Percentiles rank a stretch among this genome's conserved stretches.
phyloP scores from a whole-genome alignment of 2,888 invertebrate genomes.

The Andrena dorsata region DNA sequence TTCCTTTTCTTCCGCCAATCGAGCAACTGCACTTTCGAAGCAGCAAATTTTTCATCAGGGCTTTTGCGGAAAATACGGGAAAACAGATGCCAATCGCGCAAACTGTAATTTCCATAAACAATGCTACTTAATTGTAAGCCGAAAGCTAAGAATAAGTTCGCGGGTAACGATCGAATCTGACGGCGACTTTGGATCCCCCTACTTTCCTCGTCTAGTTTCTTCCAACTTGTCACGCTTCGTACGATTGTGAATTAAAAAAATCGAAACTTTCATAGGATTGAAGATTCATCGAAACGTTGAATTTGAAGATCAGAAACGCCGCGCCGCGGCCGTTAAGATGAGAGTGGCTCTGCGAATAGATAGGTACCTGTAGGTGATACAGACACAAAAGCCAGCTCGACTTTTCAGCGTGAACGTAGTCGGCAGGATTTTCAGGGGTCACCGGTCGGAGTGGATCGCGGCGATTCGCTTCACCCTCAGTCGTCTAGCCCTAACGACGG shows the following conservation, averaged over 20 bases:
- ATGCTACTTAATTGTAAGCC: slow-evolving; percentile 68
- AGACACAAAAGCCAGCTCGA: slow-evolving; percentile 14
- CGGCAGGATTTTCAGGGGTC: slow-evolving; percentile 32
- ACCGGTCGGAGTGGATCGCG: background rate
- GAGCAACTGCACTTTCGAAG: background rate
- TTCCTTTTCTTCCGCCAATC: background rate
- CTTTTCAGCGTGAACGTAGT: slow-evolving; percentile 33
- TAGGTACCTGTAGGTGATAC: slow-evolving; percentile 1
- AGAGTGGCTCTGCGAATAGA: background rate
- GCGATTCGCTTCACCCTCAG: slow-evolving; percentile 38
- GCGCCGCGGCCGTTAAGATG: no score
- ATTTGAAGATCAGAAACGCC: no score
- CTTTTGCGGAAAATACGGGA: slow-evolving; percentile 55
- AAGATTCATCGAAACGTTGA: background rate
- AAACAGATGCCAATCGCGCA: slow-evolving; percentile 77
- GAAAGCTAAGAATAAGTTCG: slow-evolving; percentile 74
- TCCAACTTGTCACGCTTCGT: slow-evolving; percentile 2
- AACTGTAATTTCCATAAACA: slow-evolving; percentile 80
- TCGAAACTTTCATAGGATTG: no score
- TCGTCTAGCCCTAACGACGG: slow-evolving; percentile 36
- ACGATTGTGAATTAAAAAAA: background rate
- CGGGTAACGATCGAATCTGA: slow-evolving; percentile 70
- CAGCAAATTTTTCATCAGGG: background rate
- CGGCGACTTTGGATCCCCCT: slow-evolving; percentile 57
- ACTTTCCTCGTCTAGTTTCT: slow-evolving; percentile 54